Evolutionary conservation across 2,888 invertebrate species (phyloP).

Genomic region (Andrena camellia): DNA sequence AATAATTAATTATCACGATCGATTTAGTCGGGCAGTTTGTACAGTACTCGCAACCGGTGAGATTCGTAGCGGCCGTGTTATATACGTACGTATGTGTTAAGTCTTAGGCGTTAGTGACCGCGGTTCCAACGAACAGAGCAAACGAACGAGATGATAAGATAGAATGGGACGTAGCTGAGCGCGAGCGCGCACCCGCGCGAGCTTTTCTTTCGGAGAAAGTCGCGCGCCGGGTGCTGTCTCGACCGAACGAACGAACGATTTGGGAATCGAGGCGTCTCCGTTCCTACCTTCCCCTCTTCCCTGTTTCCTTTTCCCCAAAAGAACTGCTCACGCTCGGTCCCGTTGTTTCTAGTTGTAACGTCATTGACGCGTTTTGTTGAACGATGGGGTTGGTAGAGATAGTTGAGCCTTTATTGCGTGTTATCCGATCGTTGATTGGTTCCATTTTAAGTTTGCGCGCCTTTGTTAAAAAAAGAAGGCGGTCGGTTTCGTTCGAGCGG

Average conservation of each 20-base stretch:
- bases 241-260: constrained; percentile 44
- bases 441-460: not conserved
- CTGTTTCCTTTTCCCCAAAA: not conserved
- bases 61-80: constrained; percentile 70
- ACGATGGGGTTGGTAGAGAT: not conserved
- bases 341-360: constrained; percentile 10
- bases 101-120: constrained; percentile 66
- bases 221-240: not conserved
- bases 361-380: constrained; percentile 6
- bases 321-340: constrained; percentile 2
- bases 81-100: constrained; percentile 72
- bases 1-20: constrained; percentile 66
- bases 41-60: constrained; percentile 70
- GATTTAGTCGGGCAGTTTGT: constrained; percentile 75
- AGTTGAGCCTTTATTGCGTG: constrained; percentile 12
- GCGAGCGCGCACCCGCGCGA: constrained; percentile 19
- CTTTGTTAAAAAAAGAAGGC: constrained; percentile 1
- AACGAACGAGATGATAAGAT: not conserved
- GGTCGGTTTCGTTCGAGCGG: constrained; percentile 17
- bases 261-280: constrained; percentile 41
- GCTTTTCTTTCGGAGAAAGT: constrained; percentile 6
- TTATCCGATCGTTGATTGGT: not conserved
- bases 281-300: not conserved
- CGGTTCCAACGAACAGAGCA: constrained; percentile 14
- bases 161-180: not conserved